Base-by-base conservation (phyloP, 2,797 vertebrate genomes). In the Aldrovandia affinis region DNA sequence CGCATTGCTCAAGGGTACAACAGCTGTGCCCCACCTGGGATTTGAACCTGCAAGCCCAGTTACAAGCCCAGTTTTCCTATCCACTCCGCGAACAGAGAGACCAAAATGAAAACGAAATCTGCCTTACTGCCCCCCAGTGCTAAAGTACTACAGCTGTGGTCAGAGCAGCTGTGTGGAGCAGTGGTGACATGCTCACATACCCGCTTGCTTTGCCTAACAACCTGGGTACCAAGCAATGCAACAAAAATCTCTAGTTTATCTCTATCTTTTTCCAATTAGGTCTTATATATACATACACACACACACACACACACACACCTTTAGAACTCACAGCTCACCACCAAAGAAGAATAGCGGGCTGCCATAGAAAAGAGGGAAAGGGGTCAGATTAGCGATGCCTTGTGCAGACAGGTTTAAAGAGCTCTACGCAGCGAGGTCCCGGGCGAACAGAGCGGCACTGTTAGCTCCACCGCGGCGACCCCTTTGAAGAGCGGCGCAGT, bases 371-470 rank as follows among this genome's bases (percentile, higher is more conserved):
- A 70, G 22, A 59, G 50, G 57, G 1, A 39, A 47, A 61, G 25
- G 4, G 2, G 0, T 20, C 6, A 61, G 57, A 61, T 61, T 61
- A 57, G 28, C 50, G 88, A 87, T 91, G 79, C 87, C 88, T 89
- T 87, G 42, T 80, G 44, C 78, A 85, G 68, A 68, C 84, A 65
- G 78, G 84, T 90, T 88, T 89, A 88, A 86, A 33, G 12, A 77
- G 77, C 82, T 83, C 85, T 88, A 57, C 39, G 36, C 39, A 52
- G 50, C 77, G 82, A 25, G 59, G 85, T 88, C 78, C 59, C 80
- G 87, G 12, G 89, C 89, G 78, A 90, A 92, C 91, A 92, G 87
- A 89, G 89, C 89, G 88, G 87, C 57, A 87, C 85, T 91, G 90
- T 91, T 91, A 87, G 86, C 68, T 47, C 85, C n/a, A 28, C 81